Conservation (phyloP, 1,140 invertebrate species). For the Cydia strobilella region DNA sequence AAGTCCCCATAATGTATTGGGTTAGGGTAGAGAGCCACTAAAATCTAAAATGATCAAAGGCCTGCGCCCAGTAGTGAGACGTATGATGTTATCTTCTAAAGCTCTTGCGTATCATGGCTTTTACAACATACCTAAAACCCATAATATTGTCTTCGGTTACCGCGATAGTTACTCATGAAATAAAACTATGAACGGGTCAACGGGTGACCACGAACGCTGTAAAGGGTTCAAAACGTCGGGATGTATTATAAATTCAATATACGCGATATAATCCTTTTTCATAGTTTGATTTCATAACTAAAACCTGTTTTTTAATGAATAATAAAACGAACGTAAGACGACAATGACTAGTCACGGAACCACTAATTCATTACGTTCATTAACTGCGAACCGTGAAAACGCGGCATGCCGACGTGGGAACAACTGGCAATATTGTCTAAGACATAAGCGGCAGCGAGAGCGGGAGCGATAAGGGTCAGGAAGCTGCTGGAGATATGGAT, state of each 20-base stretch:
- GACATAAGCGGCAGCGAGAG: slow-evolving; percentile 36
- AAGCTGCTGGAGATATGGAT: background rate
- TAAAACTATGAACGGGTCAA: too few relatives aligned
- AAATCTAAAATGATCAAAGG: too few relatives aligned
- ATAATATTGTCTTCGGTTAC: too few relatives aligned
- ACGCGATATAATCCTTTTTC: too few relatives aligned
- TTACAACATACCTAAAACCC: background rate
- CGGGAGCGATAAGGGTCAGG: slow-evolving; percentile 33
- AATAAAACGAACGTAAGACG: background rate
- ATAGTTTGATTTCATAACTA: too few relatives aligned
- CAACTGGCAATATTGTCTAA: slow-evolving; percentile 33
- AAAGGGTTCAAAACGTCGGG: too few relatives aligned
- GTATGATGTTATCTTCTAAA: background rate
- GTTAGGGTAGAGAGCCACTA: too few relatives aligned
- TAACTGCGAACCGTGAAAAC: slow-evolving; percentile 50
- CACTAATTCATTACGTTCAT: slow-evolving; percentile 41
- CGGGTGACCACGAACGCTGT: too few relatives aligned
- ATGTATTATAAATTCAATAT: too few relatives aligned
- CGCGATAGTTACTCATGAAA: too few relatives aligned
- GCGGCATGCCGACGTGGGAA: slow-evolving; percentile 51
- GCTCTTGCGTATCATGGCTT: background rate
- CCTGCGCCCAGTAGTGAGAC: too few relatives aligned
- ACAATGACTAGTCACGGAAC: slow-evolving; percentile 3
- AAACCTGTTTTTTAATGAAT: background rate
- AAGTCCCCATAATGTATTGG: too few relatives aligned